Conservation (phyloP, 1,140 invertebrate genomes). For the Hermetia illucens region DNA sequence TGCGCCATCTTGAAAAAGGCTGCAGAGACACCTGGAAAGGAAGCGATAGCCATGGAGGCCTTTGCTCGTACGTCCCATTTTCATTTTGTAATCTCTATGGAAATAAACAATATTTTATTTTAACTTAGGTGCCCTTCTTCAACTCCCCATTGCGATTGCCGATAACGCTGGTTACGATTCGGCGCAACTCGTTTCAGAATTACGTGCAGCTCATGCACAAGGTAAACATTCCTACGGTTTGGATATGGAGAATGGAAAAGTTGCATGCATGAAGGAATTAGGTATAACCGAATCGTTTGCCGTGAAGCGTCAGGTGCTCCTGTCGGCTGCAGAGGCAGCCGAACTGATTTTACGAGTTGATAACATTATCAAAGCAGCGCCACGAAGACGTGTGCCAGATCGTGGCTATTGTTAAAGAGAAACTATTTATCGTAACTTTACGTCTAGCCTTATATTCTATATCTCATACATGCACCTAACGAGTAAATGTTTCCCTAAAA, state of each 20-base stretch:
- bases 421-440: too few relatives aligned
- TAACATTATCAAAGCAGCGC: constrained; percentile 90
- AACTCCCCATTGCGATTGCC: constrained; percentile 89
- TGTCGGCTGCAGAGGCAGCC: constrained; percentile 92
- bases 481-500: too few relatives aligned
- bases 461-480: background rate
- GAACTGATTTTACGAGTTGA: constrained; percentile 99
- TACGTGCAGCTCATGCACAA: constrained; percentile 78
- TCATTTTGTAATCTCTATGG: too few relatives aligned
- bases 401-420: constrained; percentile 64
- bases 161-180: constrained; percentile 99
- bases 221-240: constrained; percentile 65
- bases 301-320: constrained; percentile 88
- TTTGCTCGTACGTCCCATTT: constrained; percentile 49
- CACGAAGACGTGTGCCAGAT: constrained; percentile 78
- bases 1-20: constrained; percentile 75
- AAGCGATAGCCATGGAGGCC: constrained; percentile 93
- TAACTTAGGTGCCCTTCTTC: constrained; percentile 50
- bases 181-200: constrained; percentile 78
- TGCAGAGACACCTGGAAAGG: constrained; percentile 86
- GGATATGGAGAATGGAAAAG: constrained; percentile 77
- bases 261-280: constrained; percentile 75
- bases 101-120: background rate
- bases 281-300: constrained; percentile 95
- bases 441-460: background rate